Evolutionary conservation across 2,113 vertebrate genomes (phyloP).

Genomic region (Albula glossodonta): DNA sequence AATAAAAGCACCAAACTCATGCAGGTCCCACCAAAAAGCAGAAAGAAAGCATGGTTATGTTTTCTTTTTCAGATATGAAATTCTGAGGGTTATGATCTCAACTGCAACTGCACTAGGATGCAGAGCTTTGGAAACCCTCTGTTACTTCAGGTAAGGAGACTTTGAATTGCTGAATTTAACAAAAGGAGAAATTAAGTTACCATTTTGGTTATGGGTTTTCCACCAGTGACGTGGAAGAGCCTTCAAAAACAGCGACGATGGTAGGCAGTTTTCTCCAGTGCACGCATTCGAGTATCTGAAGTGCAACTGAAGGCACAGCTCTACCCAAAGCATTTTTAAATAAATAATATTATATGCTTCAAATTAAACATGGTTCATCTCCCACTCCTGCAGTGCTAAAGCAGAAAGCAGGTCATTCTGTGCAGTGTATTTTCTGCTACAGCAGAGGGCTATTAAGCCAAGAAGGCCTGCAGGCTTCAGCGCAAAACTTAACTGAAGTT

Average conservation of each 20-base stretch:
- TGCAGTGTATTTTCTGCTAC: slow-evolving; percentile 37
- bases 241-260: neutral
- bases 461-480: neutral
- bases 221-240: neutral
- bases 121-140: neutral
- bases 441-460: neutral
- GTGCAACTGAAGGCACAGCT: slow-evolving; percentile 57
- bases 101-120: neutral
- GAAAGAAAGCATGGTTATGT: neutral
- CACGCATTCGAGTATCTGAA: slow-evolving; percentile 50
- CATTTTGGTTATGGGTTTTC: neutral
- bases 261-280: slow-evolving; percentile 47
- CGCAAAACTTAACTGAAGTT: neutral
- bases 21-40: slow-evolving; percentile 6
- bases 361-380: slow-evolving; percentile 70
- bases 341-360: slow-evolving; percentile 74
- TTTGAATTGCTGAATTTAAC: neutral
- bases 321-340: slow-evolving; percentile 67
- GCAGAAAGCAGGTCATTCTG: slow-evolving; percentile 38
- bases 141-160: neutral
- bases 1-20: slow-evolving; percentile 10
- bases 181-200: neutral
- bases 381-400: slow-evolving; percentile 54
- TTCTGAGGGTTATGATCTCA: neutral
- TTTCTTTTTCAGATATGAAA: neutral